Evolutionary conservation across 2,113 vertebrate species (phyloP).

Genomic region (Numenius arquata): DNA sequence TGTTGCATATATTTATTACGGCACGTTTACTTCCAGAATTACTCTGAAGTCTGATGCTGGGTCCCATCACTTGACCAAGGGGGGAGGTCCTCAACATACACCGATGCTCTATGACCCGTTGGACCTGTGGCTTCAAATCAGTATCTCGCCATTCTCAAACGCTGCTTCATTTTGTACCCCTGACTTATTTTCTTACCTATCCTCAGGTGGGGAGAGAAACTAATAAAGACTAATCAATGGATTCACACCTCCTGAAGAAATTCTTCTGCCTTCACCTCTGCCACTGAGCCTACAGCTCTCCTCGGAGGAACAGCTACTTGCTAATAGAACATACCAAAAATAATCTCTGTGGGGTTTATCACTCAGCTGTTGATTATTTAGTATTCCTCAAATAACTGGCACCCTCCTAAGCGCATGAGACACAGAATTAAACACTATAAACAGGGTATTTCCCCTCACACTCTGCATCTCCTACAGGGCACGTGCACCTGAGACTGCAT

Average conservation of each 20-base stretch:
- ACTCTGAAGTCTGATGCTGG: neutral
- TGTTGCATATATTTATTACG: neutral
- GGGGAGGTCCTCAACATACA: neutral
- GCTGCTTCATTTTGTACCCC: neutral
- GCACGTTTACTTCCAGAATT: neutral
- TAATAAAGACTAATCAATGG: neutral
- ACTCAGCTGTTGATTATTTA: neutral
- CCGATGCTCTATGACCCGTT: neutral
- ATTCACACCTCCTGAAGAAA: neutral
- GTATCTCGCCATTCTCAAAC: neutral
- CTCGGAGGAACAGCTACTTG: neutral
- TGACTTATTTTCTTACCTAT: neutral
- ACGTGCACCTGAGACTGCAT: neutral
- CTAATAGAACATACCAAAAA: neutral
- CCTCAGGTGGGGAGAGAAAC: neutral
- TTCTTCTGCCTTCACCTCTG: neutral
- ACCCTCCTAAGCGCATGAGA: neutral
- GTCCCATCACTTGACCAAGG: neutral
- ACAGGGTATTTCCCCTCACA: neutral
- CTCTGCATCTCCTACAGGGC: neutral
- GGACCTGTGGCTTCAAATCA: neutral
- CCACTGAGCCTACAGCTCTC: neutral
- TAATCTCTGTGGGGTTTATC: neutral
- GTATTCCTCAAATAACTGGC: neutral
- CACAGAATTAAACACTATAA: neutral